A percentile compares a stretch with the other conserved stretches of the same genome.
Evolutionary conservation across 2,888 invertebrate genomes (phyloP).

Genomic region (Pseudolycoriella hygida): DNA sequence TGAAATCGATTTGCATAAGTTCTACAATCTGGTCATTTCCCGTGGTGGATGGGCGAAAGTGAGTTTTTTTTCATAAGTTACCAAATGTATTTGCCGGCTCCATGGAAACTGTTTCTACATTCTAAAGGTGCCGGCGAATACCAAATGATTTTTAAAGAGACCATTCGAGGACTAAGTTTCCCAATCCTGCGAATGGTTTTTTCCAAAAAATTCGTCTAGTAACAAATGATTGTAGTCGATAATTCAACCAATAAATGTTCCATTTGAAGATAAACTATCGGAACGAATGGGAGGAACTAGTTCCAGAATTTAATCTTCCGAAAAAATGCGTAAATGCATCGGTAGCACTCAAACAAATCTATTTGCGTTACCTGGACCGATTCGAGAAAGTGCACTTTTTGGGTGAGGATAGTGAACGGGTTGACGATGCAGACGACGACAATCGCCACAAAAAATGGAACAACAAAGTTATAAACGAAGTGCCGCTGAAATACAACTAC

Average conservation of each 20-base stretch:
- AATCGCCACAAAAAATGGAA: conserved; percentile 52
- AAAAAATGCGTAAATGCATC: conserved; percentile 78
- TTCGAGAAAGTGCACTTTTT: conserved; percentile 82
- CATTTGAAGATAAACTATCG: conserved; percentile 62
- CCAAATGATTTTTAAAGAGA: too few species aligned
- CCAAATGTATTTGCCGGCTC: too few species aligned
- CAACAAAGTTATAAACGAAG: conserved; percentile 41
- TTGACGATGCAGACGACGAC: conserved; percentile 60
- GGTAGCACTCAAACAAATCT: conserved; percentile 67
- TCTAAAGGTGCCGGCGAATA: too few species aligned
- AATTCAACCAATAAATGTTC: neutral
- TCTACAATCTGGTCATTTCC: conserved; percentile 81
- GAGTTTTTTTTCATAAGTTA: too few species aligned
- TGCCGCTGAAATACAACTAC: conserved; percentile 61
- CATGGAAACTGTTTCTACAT: too few species aligned
- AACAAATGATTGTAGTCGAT: too few species aligned
- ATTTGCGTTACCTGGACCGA: conserved; percentile 63
- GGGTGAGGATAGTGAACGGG: conserved; percentile 72
- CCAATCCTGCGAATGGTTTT: too few species aligned
- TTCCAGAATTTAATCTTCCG: conserved; percentile 58
- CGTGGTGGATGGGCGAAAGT: conserved; percentile 94
- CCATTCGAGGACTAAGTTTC: too few species aligned
- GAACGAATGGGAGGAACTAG: conserved; percentile 73
- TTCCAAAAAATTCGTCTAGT: too few species aligned
- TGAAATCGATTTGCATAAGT: conserved; percentile 78